A percentile compares a stretch with the other conserved stretches of the same genome.
Evolutionary conservation across 2,888 invertebrate genomes (phyloP).

Genomic region (Eurytoma californica): DNA sequence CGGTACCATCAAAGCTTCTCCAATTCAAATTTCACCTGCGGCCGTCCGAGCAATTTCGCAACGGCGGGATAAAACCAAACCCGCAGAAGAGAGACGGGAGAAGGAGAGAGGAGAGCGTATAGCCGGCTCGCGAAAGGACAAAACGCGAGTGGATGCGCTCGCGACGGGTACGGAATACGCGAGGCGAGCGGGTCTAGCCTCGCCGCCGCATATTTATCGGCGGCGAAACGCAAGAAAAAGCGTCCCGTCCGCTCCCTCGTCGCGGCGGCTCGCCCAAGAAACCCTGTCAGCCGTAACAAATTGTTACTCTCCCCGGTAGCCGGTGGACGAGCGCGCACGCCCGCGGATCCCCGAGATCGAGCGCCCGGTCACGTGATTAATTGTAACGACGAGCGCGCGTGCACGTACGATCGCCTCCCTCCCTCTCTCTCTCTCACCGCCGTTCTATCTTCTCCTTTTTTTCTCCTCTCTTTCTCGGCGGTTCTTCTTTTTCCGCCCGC

Average conservation of each 20-base stretch:
- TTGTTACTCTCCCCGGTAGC: constrained; percentile 69
- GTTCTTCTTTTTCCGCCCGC: no score
- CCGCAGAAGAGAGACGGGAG: no score
- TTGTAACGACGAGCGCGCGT: constrained; percentile 46
- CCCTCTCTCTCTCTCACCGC: neutral
- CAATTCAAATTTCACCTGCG: no score
- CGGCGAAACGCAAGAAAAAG: constrained; percentile 34
- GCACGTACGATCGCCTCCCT: neutral
- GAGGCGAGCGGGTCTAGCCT: constrained; percentile 6
- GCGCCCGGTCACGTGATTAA: constrained; percentile 49
- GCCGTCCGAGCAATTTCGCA: no score
- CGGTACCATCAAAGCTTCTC: no score
- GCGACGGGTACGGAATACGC: no score
- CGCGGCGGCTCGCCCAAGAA: neutral
- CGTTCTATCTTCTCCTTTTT: neutral
- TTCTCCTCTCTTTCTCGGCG: neutral
- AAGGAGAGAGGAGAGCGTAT: no score
- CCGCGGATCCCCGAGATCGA: neutral
- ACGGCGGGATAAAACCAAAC: no score
- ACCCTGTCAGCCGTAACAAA: constrained; percentile 73
- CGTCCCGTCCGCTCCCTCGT: neutral
- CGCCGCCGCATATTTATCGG: constrained; percentile 44
- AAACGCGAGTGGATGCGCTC: neutral
- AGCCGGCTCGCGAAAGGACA: neutral
- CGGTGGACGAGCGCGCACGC: constrained; percentile 54